A percentile compares a stretch with the other conserved stretches of the same genome.
These are phyloP conservation scores for Argyra leucocephala DNA, from an alignment of 2,888 invertebrate species.

Conservation along the genomic window DNA sequence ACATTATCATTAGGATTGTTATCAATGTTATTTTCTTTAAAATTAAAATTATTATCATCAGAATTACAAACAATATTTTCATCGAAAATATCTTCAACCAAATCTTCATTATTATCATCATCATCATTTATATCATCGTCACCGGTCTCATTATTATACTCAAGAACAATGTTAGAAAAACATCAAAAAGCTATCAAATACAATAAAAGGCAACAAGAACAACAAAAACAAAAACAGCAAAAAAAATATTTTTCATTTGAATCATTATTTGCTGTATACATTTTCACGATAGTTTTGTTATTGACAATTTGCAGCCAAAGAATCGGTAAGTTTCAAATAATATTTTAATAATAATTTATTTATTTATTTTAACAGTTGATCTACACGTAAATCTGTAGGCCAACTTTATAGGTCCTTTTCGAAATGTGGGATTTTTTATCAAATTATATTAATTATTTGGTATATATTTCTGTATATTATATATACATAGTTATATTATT, in stretches of 20 bases:
- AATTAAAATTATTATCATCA: too few species aligned
- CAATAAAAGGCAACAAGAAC: background rate
- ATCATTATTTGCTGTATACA: background rate
- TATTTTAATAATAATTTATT: background rate
- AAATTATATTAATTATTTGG: too few species aligned
- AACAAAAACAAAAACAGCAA: background rate
- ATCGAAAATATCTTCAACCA: background rate
- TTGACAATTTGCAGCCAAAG: background rate
- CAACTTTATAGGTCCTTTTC: too few species aligned
- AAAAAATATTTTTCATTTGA: conserved; percentile 1
- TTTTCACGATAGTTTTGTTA: background rate
- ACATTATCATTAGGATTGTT: conserved; percentile 2
- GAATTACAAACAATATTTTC: background rate
- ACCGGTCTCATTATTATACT: background rate
- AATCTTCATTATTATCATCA: background rate
- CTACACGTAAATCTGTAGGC: too few species aligned
- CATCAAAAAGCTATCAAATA: background rate
- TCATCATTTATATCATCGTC: too few species aligned
- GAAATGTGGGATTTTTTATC: too few species aligned
- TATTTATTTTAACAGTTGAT: too few species aligned
- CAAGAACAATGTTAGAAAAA: background rate
- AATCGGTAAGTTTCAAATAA: background rate
- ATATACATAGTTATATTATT: too few species aligned
- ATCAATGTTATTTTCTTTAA: background rate
- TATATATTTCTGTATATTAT: too few species aligned